Evolutionary conservation across 2,113 vertebrate genomes (phyloP).

Genomic region (Bombycilla garrulus): DNA sequence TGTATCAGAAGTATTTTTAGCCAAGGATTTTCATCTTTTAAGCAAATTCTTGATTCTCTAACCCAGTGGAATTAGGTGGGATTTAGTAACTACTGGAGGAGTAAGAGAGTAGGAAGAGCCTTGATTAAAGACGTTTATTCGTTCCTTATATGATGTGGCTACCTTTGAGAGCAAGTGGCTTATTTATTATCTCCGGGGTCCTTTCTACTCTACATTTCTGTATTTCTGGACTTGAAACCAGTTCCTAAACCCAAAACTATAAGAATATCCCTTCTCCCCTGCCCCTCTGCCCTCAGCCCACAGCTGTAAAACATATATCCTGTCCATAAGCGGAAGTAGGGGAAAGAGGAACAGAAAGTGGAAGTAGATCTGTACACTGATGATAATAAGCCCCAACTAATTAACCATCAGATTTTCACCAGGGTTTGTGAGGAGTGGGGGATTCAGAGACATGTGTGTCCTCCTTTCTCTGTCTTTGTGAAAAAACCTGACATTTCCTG

Average conservation of each 20-base stretch:
- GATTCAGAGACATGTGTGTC: background rate
- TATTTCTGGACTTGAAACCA: background rate
- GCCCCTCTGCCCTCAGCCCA: fast-evolving
- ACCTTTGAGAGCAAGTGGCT: background rate
- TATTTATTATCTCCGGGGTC: background rate
- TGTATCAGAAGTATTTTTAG: background rate
- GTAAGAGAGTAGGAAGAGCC: background rate
- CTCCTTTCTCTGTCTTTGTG: background rate
- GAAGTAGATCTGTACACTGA: background rate
- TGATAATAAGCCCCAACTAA: background rate
- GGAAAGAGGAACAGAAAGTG: background rate
- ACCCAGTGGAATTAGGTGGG: background rate
- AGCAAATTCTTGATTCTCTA: background rate
- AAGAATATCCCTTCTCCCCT: background rate
- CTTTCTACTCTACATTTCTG: background rate
- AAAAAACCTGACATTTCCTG: background rate
- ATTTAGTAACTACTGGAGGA: background rate
- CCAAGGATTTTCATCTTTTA: background rate
- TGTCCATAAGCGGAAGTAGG: fast-evolving
- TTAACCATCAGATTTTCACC: background rate
- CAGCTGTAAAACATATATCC: background rate
- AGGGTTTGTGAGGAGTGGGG: background rate
- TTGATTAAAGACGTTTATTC: background rate
- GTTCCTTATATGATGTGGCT: fast-evolving
- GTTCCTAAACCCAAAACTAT: background rate